Percentiles rank a stretch among this genome's conserved stretches.
Evolutionary conservation across 2,113 vertebrate genomes (phyloP).

Genomic region (Gopherus evgoodei): DNA sequence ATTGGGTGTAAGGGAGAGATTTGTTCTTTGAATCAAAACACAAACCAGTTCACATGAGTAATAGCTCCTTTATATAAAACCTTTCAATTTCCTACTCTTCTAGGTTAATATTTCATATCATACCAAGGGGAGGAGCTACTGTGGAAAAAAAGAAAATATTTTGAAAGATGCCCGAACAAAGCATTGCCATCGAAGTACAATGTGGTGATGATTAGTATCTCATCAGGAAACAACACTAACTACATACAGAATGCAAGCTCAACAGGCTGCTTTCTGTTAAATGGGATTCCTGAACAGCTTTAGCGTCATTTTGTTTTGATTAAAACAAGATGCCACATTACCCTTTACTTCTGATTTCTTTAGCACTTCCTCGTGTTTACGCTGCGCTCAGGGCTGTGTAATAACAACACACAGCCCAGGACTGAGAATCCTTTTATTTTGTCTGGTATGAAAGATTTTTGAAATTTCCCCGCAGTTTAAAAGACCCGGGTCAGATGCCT

Average conservation of each 20-base stretch:
- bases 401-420: not conserved
- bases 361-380: not conserved
- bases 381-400: not conserved
- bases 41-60: not conserved
- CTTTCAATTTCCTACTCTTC: conserved; percentile 12
- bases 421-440: not conserved
- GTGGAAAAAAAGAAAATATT: not conserved
- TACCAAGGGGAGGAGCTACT: not conserved
- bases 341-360: not conserved
- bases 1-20: not conserved
- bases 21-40: not conserved
- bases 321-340: not conserved
- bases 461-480: not conserved
- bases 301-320: not conserved
- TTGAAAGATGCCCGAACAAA: not conserved
- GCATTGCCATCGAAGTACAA: not conserved
- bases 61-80: not conserved
- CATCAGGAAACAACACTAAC: not conserved
- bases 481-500: not conserved
- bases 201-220: not conserved
- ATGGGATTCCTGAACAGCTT: not conserved
- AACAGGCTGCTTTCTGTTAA: not conserved
- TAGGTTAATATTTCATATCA: not conserved
- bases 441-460: not conserved
- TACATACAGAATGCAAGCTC: not conserved